These are phyloP conservation scores for Physeter macrocephalus DNA, from an alignment of 2,113 vertebrate species.

Conservation along the genomic window DNA sequence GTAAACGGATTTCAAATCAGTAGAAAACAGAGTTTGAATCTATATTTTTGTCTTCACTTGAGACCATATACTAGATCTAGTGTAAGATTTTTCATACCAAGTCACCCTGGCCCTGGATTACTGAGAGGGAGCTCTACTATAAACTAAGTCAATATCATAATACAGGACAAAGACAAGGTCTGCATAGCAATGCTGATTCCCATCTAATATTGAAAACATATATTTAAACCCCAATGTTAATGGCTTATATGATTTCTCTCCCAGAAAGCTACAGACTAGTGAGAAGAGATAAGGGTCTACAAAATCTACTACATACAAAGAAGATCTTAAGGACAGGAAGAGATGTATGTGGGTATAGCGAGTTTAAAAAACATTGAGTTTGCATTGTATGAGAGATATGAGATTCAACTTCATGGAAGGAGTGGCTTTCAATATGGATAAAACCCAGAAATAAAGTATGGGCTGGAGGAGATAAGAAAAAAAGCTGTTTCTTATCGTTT, in stretches of 20 bases:
- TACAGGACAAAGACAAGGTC: not conserved
- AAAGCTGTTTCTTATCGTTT: not conserved
- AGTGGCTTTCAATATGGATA: not conserved
- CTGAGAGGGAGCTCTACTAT: not conserved
- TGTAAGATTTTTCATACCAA: not conserved
- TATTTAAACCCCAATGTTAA: not conserved
- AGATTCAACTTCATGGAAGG: not conserved
- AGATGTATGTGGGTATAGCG: accelerated
- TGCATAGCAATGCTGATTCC: not conserved
- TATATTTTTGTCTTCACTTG: not conserved
- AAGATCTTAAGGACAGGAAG: not conserved
- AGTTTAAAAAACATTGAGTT: not conserved
- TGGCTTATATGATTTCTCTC: not conserved
- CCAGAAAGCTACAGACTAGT: not conserved
- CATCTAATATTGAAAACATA: not conserved
- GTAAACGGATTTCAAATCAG: not conserved
- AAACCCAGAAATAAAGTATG: not conserved
- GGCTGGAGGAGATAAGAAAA: not conserved
- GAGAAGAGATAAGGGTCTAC: not conserved
- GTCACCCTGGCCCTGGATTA: not conserved
- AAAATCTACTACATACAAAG: not conserved
- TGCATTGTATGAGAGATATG: not conserved
- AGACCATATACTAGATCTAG: not conserved
- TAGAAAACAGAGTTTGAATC: not conserved
- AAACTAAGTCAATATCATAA: not conserved